Base-by-base conservation (phyloP, 2,888 invertebrate species). In the Eupithecia insigniata region DNA sequence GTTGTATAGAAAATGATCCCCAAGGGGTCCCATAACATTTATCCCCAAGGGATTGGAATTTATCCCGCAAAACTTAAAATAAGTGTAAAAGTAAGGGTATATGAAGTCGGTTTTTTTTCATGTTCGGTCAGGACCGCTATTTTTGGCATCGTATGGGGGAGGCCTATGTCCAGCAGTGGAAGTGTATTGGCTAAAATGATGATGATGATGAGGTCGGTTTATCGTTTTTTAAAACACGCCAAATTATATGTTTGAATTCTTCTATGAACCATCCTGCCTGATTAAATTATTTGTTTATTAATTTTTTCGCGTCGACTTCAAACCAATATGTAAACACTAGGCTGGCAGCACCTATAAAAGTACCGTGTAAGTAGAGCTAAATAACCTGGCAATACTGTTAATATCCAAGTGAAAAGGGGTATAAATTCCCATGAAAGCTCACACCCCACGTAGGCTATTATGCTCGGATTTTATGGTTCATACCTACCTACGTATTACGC, bases 381-480 rank as follows among this genome's bases (percentile, higher is more conserved):
- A 67, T 28, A 34, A 34, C 67, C 36, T 36, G 58, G 30, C 28
- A 68, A 74, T 60, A 36, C 46, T 67, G 69, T 69, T 71, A 74
- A 71, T 71, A 67, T 69, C 67, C 28, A 69, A 71, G 69, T 69
- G 69, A 72, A 74, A 74, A 71, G 69, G 71, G 64, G 46, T 74
- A 69, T 74, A 69, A 74, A 74, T 74, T 67, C 69, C 67, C 69
- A 28, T 72, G 69, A 73, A 73, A 76, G 72, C 73, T 61, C 67
- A 67, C 73, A 72, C 67, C 74, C n/a, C 76, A 71, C 71, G 70
- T 70, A 75, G 69, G 73, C 78, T 76, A 76, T 79, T 77, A 79
- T 73, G 76, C 79, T 73, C 68, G 76, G 75, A 79, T 75, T 81
- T 80, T 78, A 80, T 80, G 78, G 74, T 73, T 76, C 75, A 72